Base-by-base conservation (phyloP, 2,113 vertebrate genomes). In the Cyanoramphus novaezelandiae region DNA sequence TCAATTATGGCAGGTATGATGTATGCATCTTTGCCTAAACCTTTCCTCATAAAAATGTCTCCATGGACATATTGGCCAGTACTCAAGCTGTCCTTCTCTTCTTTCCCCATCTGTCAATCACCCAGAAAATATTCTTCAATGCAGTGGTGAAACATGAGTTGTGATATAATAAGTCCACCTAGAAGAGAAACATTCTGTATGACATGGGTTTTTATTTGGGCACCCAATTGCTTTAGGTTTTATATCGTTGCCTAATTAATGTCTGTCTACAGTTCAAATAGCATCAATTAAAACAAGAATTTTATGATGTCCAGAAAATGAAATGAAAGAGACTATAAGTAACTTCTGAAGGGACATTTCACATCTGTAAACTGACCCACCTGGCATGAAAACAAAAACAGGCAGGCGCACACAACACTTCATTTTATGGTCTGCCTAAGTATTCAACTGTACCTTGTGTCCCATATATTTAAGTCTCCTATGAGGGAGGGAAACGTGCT, bases 351-450 rank as follows among this genome's bases (percentile, higher is more conserved):
- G 86, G 91, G 13, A 52, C 2, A 41, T 65, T 91, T 90, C n/a
- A 27, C 7, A n/a, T 69, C 49, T 72, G 44, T 69, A 29, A 72
- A 64, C 57, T 82, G 57, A 74, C 24, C 11, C 46, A 50, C 15
- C 12, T 80, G 28, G 13, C 33, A 60, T 5, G 39, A 59, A 88
- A 93, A 86, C 11, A 78, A 83, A 35, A 88, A 46, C 31, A 75
- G 14, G 21, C 67, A 39, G 12, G 35, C 19, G 67, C 21, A 87
- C 3, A 14, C 13, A 35, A 13, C 27, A 78, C 52, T 95, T 95
- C 91, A 82, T 96, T 93, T 95, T 92, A 94, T 88, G 82, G 62
- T 92, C 80, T 95, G 85, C 55, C 25, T 86, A 72, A 94, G 88
- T 94, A 93, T 86, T 81, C 68, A 92, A 1, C 68, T 78, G 18